phyloP scores from a whole-genome alignment of 2,113 vertebrate genomes.

The Alexandromys fortis region DNA sequence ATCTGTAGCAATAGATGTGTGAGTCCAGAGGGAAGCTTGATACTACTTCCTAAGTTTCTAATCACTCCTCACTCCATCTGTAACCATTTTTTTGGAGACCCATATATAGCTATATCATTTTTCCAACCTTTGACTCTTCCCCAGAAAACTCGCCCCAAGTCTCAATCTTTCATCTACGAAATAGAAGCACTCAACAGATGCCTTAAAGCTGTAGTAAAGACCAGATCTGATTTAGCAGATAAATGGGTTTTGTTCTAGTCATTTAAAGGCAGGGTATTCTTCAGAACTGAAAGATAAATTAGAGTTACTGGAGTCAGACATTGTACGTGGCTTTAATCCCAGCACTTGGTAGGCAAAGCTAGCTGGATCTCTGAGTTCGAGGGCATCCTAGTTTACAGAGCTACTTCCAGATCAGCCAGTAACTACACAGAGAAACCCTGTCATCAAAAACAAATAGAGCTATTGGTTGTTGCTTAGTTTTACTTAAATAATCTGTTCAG shows the following conservation, averaged over 20 bases:
- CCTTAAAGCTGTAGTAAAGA: background rate
- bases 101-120: background rate
- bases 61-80: background rate
- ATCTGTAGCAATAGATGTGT: too few species aligned
- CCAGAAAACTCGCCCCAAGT: background rate
- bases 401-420: background rate
- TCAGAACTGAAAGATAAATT: conserved; percentile 40
- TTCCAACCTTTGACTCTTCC: background rate
- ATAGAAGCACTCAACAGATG: background rate
- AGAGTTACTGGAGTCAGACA: background rate
- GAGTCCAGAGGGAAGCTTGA: background rate
- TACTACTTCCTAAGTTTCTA: background rate
- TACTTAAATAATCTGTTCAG: background rate
- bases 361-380: background rate
- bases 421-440: background rate
- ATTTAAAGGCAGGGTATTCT: background rate
- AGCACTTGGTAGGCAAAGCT: background rate
- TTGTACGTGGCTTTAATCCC: background rate
- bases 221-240: background rate
- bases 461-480: background rate
- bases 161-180: background rate
- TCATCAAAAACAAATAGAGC: background rate
- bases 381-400: background rate
- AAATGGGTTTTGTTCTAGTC: background rate
- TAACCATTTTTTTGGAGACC: background rate